phyloP scores from a whole-genome alignment of 1,140 invertebrate genomes.

The Sesamia nonagrioides region DNA sequence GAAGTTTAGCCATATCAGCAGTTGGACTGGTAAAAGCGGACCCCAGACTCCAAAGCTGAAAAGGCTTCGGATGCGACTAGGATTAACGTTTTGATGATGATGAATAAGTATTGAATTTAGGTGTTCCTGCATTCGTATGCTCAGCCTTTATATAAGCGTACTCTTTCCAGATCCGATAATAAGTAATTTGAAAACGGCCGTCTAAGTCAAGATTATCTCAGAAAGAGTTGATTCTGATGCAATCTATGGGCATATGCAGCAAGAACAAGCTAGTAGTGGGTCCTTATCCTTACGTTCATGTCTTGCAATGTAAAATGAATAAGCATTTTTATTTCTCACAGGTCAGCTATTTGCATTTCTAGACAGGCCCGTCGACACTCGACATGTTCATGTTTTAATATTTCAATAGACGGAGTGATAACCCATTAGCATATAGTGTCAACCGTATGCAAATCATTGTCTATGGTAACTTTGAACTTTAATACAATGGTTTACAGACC shows the following conservation, averaged over 20 bases:
- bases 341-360: slow-evolving; percentile 23
- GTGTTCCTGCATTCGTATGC: neutral
- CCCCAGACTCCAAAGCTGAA: too few relatives aligned
- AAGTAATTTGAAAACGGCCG: neutral
- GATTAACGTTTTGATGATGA: too few relatives aligned
- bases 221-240: neutral
- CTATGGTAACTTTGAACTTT: slow-evolving; percentile 11
- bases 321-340: slow-evolving; percentile 36
- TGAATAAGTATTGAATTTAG: too few relatives aligned
- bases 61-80: too few relatives aligned
- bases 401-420: slow-evolving; percentile 35
- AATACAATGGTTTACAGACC: neutral
- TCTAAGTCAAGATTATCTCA: neutral
- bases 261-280: neutral
- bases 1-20: too few relatives aligned
- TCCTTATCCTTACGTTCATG: neutral
- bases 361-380: slow-evolving; percentile 20
- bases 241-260: neutral
- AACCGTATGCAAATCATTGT: slow-evolving; percentile 18
- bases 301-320: slow-evolving; percentile 18
- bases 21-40: too few relatives aligned
- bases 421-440: slow-evolving; percentile 33
- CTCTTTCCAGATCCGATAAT: neutral
- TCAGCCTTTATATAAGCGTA: neutral
- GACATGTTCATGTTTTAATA: slow-evolving; percentile 35